Evolutionary conservation across 2,888 invertebrate species (phyloP).

Genomic region (Philereme transversata): DNA sequence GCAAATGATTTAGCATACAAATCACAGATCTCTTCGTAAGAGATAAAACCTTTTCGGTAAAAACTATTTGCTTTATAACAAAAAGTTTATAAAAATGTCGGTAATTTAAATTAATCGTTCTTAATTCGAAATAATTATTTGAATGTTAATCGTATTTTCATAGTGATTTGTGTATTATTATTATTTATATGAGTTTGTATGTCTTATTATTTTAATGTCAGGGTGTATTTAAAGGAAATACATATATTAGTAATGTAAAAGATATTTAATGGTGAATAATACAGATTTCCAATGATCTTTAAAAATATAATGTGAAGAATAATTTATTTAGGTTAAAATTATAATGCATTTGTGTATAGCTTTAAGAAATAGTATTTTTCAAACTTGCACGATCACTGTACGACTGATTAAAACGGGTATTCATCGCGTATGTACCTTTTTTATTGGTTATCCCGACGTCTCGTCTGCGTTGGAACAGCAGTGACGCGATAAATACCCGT

Average conservation of each 20-base stretch:
- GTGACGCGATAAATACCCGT: too few relatives aligned
- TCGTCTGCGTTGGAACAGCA: too few relatives aligned
- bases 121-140: neutral
- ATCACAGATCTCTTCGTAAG: slow-evolving; percentile 82
- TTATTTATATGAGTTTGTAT: neutral
- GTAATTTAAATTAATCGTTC: too few relatives aligned
- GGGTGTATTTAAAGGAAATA: slow-evolving; percentile 1
- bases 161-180: slow-evolving; percentile 4
- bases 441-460: too few relatives aligned
- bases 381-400: too few relatives aligned
- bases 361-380: slow-evolving; percentile 39
- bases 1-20: slow-evolving; percentile 89
- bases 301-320: slow-evolving; percentile 21
- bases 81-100: too few relatives aligned
- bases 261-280: slow-evolving; percentile 9
- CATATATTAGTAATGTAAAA: slow-evolving; percentile 1
- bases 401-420: too few relatives aligned
- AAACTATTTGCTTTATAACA: neutral
- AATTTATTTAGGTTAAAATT: slow-evolving; percentile 2
- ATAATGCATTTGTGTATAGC: slow-evolving; percentile 31
- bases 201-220: neutral
- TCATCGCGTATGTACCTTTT: too few relatives aligned
- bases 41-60: slow-evolving; percentile 10
- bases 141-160: neutral
- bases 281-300: slow-evolving; percentile 58